Base-by-base conservation (phyloP, 2,888 invertebrate species). In the Selenia dentaria region DNA sequence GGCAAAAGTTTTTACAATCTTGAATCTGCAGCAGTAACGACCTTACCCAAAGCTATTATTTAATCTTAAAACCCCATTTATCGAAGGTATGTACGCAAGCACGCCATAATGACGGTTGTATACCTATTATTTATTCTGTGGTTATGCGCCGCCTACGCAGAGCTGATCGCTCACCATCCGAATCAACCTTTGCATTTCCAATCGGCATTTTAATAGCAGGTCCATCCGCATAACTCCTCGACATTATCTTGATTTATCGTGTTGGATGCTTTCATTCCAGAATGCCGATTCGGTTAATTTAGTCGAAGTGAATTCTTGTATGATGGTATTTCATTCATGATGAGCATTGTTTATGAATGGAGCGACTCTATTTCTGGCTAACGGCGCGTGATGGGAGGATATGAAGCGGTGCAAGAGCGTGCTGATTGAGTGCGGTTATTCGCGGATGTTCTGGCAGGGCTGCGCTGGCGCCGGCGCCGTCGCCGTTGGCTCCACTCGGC, bases 171-270 rank as follows among this genome's bases (percentile, higher is more conserved):
- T 26, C 61, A 59, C 6, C 65, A 66, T 72, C 67, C 65, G 68
- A 74, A 77, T 69, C 11, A 18, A 58, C 61, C 62, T 63, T 73
- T 77, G 77, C 73, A 77, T 78, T 76, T 67, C 64, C 70, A 79
- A 70, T 83, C 84, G 83, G 83, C 78, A 82, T 70, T 78, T 76
- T 75, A 75, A 74, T 76, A 81, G 83, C 53, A 87, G 48, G 57
- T 60, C 68, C 77, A 85, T 87, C 79, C 79, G 79, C 84, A 87
- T 87, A 79, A 74, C 82, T 78, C 65, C 59, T 57, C 61, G 67
- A 67, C 67, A 70, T 79, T 87, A 85, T 88, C 85, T 83, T 83
- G 81, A 85, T 82, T 80, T 75, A 88, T 84, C 53, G 69, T 52
- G 57, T 65, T 68, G 42, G 32, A 73, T 69, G 73, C 71, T 75